Percentiles rank a stretch among this genome's conserved stretches.
phyloP scores from a whole-genome alignment of 2,113 vertebrate genomes.

The Aix galericulata region DNA sequence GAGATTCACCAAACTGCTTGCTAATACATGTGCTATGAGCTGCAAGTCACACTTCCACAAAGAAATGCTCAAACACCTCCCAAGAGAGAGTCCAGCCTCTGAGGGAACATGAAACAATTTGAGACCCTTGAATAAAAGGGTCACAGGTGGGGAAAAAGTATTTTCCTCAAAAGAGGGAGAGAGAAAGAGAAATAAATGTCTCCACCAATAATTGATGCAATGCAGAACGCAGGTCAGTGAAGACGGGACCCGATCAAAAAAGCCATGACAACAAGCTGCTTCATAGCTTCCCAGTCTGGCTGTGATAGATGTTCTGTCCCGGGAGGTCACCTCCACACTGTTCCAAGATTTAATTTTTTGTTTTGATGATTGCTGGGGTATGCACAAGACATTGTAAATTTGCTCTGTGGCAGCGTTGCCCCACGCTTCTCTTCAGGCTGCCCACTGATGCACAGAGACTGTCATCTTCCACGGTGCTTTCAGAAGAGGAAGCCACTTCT shows the following conservation, averaged over 20 bases:
- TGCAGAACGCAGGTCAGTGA: background rate
- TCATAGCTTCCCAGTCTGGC: background rate
- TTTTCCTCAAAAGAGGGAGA: background rate
- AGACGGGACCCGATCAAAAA: background rate
- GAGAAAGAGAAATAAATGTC: background rate
- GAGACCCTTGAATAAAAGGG: background rate
- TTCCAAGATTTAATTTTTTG: conserved; percentile 6
- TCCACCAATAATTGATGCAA: background rate
- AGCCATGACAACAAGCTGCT: background rate
- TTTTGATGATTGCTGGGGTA: background rate
- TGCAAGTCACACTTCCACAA: background rate
- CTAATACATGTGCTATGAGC: background rate
- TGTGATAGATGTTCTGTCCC: background rate
- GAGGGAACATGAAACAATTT: background rate
- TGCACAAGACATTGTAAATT: background rate
- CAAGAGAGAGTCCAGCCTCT: background rate
- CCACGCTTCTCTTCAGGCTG: background rate
- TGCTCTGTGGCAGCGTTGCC: background rate
- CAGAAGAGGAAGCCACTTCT: background rate
- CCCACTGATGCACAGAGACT: background rate
- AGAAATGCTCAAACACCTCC: background rate
- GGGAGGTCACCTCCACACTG: background rate
- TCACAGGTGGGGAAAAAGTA: background rate
- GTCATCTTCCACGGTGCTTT: background rate
- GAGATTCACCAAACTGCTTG: background rate